Base-by-base conservation (phyloP, 2,113 vertebrate genomes). In the Lontra canadensis region DNA sequence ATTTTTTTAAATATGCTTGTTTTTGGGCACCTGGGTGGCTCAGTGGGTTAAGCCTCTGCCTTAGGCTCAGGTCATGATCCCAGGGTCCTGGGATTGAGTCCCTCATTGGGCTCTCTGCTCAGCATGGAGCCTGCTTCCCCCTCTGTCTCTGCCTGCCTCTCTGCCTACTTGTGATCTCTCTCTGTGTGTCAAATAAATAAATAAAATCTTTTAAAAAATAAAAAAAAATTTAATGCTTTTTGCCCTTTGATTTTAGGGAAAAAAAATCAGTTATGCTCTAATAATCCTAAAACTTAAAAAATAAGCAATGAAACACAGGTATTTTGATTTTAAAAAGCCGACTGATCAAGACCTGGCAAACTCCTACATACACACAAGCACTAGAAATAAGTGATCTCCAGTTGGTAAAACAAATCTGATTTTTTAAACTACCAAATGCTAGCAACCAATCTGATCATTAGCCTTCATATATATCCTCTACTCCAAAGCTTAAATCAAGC, bases 271-370 rank as follows among this genome's bases (percentile, higher is more conserved):
- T 90, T 78, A 86, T 42, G 12, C 87, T 63, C 59, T 89, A 57
- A 97, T 17, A 96, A 89, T 88, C 14, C 36, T 95, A 82, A 52
- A 97, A 12, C 17, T 63, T 74, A 9, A 82, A 79, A 93, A 65
- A 65, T 13, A 34, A 73, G 13, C 0, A 39, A 0, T 52, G 20
- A 36, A 87, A 95, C 84, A 80, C 95, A 65, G 39, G 80, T 90
- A 73, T 88, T 55, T 31, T 97, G 74, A 82, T 59, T 93, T n/a
- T 3, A 79, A 76, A 78, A 89, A 55, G 47, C 34, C 59, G 1
- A 94, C 81, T 6, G 17, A 61, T 39, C 83, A 92, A 82, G 26
- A 94, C 49, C 79, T 78, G 55, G 81, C 17, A 88, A 88, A 82
- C 13, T 34, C 15, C 52, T 44, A 31, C 2, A 92, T 59, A 71